These are phyloP conservation scores for Crocuta crocuta DNA, from an alignment of 2,113 vertebrate species.

Conservation along the genomic window DNA sequence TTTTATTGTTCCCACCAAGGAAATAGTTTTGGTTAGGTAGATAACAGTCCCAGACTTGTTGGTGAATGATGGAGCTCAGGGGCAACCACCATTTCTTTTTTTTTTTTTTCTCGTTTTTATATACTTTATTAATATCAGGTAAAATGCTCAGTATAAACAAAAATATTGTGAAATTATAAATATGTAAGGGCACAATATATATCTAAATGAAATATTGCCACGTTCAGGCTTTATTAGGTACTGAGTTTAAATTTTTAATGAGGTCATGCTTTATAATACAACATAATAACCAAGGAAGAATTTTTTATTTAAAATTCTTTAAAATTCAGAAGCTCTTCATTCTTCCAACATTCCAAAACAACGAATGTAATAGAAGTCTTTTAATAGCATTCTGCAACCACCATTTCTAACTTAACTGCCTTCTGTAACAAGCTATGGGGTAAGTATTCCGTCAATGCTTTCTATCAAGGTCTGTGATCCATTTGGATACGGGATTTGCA, in stretches of 20 bases:
- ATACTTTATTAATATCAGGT: not conserved
- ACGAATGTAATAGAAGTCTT: not conserved
- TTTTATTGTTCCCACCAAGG: not conserved
- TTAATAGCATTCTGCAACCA: not conserved
- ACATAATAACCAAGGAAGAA: not conserved
- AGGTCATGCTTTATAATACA: not conserved
- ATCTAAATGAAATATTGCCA: slow-evolving; percentile 52
- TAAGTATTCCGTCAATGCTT: not conserved
- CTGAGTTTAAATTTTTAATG: not conserved
- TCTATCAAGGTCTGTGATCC: not conserved
- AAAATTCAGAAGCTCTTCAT: not conserved
- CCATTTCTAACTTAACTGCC: not conserved
- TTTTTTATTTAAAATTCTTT: slow-evolving; percentile 19
- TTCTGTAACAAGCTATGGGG: not conserved
- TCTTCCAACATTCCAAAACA: not conserved
- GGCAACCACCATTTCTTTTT: no score
- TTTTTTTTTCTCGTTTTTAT: not conserved
- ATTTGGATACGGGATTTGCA: not conserved
- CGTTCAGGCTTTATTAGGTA: slow-evolving; percentile 44
- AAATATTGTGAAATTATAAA: slow-evolving; percentile 47
- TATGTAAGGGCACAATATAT: slow-evolving; percentile 36
- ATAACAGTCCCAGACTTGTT: not conserved
- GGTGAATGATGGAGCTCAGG: not conserved
- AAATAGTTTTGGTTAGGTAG: not conserved
- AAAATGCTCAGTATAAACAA: not conserved